Evolutionary conservation across 2,888 invertebrate species (phyloP).

Genomic region (Patella ulyssiponensis): DNA sequence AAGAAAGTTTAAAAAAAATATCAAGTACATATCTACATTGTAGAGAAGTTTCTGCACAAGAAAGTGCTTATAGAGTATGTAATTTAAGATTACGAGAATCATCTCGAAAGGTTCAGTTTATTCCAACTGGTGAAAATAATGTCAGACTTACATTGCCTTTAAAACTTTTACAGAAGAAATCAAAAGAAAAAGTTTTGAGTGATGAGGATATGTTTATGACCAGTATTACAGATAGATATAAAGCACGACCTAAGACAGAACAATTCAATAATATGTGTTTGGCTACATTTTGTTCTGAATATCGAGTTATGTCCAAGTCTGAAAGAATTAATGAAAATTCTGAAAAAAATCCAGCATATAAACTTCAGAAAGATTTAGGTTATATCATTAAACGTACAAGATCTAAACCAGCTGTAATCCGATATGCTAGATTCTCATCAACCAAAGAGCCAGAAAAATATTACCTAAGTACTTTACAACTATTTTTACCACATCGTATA

Average conservation of each 20-base stretch:
- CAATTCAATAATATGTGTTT: constrained; percentile 9
- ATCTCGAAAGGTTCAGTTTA: constrained; percentile 9
- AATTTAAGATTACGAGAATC: constrained; percentile 28
- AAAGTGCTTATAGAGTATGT: constrained; percentile 35
- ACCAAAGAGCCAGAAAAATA: constrained; percentile 7
- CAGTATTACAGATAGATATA: constrained; percentile 14
- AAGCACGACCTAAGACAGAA: background rate
- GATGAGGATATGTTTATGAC: constrained; percentile 25
- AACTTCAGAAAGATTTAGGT: constrained; percentile 1
- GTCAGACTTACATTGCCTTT: background rate
- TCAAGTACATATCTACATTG: constrained; percentile 29
- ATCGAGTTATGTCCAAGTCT: constrained; percentile 18
- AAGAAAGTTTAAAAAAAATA: constrained; percentile 25
- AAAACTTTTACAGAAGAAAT: background rate
- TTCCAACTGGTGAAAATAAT: constrained; percentile 31
- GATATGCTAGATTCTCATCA: background rate
- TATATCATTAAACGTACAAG: background rate
- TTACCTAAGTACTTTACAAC: constrained; percentile 7
- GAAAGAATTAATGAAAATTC: background rate
- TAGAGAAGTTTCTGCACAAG: constrained; percentile 36
- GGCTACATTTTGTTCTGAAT: constrained; percentile 23
- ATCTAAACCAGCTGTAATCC: background rate
- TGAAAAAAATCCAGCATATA: constrained; percentile 15
- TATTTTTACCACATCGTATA: constrained; percentile 13
- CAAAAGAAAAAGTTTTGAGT: background rate